phyloP scores from a whole-genome alignment of 2,113 vertebrate species.

The Menura novaehollandiae region DNA sequence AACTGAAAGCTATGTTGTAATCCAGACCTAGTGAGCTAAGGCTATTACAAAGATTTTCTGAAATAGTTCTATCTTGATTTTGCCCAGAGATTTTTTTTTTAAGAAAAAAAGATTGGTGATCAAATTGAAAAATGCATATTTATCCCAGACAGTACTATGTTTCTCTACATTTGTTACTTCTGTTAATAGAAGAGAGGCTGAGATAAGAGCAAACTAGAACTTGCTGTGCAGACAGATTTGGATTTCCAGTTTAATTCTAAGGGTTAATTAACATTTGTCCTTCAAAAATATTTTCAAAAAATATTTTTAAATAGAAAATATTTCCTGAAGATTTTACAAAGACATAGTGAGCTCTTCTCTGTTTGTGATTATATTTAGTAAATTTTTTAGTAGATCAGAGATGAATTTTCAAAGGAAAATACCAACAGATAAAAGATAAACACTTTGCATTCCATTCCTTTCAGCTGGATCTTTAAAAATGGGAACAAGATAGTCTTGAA shows the following conservation, averaged over 20 bases:
- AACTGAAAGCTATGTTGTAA: neutral
- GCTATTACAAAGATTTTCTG: neutral
- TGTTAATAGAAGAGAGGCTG: neutral
- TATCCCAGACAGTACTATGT: neutral
- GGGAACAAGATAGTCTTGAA: constrained; percentile 38
- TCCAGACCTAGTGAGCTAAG: neutral
- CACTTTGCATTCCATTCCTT: constrained; percentile 15
- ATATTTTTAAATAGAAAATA: neutral
- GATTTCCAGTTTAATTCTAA: neutral
- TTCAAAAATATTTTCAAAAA: neutral
- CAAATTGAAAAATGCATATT: neutral
- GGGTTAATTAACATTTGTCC: neutral
- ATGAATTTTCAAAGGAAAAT: neutral
- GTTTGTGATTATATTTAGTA: neutral
- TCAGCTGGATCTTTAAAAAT: constrained; percentile 30
- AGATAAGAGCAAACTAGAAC: neutral
- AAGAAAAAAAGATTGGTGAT: neutral
- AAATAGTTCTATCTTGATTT: neutral
- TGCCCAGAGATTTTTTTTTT: neutral
- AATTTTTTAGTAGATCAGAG: neutral
- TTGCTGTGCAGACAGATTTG: neutral
- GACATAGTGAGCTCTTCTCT: neutral
- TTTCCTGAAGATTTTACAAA: neutral
- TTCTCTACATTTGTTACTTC: neutral
- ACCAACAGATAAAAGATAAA: constrained; percentile 10